Percentiles rank a stretch among this genome's conserved stretches.
phyloP scores from a whole-genome alignment of 2,797 vertebrate genomes.

The Sciurus carolinensis region DNA sequence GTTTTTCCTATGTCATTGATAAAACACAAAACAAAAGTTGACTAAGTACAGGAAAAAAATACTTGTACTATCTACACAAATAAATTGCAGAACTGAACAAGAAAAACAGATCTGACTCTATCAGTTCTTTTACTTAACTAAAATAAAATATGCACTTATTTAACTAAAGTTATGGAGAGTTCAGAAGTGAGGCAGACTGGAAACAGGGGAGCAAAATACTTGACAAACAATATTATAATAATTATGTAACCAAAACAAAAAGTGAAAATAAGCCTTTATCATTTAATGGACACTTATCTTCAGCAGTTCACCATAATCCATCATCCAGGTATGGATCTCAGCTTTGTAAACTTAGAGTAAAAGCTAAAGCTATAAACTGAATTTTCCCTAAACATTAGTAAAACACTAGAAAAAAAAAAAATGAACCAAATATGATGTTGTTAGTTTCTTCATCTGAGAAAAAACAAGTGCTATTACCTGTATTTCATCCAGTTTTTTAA shows the following conservation, averaged over 20 bases:
- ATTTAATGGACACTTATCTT: constrained; percentile 39
- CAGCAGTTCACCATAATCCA: no score
- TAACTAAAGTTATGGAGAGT: constrained; percentile 14
- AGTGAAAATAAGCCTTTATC: constrained; percentile 21
- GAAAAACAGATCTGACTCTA: constrained; percentile 9
- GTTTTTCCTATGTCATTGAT: constrained; percentile 88
- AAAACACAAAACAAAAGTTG: constrained; percentile 48
- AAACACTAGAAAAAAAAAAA: constrained; percentile 43
- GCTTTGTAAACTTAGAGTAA: neutral
- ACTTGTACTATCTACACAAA: neutral
- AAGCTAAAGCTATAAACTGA: constrained; percentile 7
- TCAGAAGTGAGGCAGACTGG: neutral
- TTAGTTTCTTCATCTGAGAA: constrained; percentile 5
- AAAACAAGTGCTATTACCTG: neutral
- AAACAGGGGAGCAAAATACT: neutral
- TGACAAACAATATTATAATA: constrained; percentile 24
- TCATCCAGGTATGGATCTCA: no score
- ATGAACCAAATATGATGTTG: neutral
- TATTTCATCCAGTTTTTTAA: neutral
- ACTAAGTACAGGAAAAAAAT: constrained; percentile 46
- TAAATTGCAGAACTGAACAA: neutral
- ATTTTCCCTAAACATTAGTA: constrained; percentile 16
- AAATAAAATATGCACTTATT: constrained; percentile 11
- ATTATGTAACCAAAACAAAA: constrained; percentile 38
- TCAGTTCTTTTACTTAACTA: neutral